These are phyloP conservation scores for Nephrotoma guestfalica DNA, from an alignment of 2,888 invertebrate species.

Conservation along the genomic window DNA sequence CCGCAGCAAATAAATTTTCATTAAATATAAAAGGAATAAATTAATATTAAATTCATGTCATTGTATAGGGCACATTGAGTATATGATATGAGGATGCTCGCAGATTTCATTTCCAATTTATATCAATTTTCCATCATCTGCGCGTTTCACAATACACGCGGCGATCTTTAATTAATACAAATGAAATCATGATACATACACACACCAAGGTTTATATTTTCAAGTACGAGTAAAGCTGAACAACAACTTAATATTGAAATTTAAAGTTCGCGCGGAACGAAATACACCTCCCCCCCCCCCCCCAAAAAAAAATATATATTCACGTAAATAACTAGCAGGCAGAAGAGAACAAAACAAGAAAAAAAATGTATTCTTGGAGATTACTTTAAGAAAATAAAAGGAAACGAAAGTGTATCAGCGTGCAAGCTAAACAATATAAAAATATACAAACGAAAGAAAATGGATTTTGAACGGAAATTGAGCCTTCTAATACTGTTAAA, in stretches of 20 bases:
- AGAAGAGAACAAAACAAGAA: not conserved
- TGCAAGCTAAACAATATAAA: not conserved
- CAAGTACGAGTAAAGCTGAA: not conserved
- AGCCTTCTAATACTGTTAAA: constrained; percentile 4
- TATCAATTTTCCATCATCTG: not conserved
- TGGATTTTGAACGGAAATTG: constrained; percentile 3
- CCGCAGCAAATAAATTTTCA: not conserved
- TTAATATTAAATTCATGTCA: not conserved
- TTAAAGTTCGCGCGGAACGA: not conserved
- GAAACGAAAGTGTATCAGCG: not conserved
- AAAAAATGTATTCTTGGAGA: not conserved
- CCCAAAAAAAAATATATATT: no score
- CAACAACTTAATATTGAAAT: not conserved
- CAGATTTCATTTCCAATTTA: not conserved
- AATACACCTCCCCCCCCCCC: no score
- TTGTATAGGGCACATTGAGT: not conserved
- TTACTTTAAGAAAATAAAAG: not conserved
- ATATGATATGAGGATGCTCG: no score
- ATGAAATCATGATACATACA: no score
- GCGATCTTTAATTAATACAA: no score
- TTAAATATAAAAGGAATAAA: not conserved
- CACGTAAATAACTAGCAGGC: not conserved
- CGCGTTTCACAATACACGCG: no score
- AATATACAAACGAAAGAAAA: not conserved
- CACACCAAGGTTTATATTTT: not conserved